These are phyloP conservation scores for Copidosoma aretas DNA, from an alignment of 2,888 invertebrate species.

Conservation along the genomic window DNA sequence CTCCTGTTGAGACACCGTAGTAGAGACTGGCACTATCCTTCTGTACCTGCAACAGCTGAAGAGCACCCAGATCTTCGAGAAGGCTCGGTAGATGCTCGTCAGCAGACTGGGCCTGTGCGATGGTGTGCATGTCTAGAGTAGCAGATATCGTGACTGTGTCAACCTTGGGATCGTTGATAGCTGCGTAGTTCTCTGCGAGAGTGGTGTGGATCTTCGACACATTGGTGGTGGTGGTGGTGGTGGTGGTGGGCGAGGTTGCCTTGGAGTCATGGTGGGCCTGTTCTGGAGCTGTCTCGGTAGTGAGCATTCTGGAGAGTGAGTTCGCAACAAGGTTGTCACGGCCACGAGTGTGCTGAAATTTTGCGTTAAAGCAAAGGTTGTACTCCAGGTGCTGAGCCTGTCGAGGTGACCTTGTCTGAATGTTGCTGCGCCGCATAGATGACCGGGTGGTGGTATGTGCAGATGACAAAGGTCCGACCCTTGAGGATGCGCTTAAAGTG, in stretches of 20 bases:
- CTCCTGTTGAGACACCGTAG: slow-evolving; percentile 40
- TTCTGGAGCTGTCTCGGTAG: too few species aligned
- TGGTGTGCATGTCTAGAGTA: not conserved
- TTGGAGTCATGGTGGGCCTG: too few species aligned
- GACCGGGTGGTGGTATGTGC: slow-evolving; percentile 32
- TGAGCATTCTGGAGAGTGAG: not conserved
- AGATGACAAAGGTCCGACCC: slow-evolving; percentile 26
- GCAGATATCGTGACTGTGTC: slow-evolving; percentile 3
- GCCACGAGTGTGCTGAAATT: not conserved
- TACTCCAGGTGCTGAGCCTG: not conserved
- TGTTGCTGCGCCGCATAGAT: slow-evolving; percentile 12
- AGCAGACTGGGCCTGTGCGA: not conserved
- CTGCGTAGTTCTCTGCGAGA: not conserved
- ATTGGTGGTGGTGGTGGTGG: not conserved
- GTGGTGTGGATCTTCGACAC: not conserved
- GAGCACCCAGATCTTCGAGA: not conserved
- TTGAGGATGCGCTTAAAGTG: slow-evolving; percentile 31
- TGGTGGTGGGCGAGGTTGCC: not conserved
- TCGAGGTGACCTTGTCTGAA: not conserved
- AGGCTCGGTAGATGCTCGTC: slow-evolving; percentile 18
- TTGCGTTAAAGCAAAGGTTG: not conserved
- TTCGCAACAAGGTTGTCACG: slow-evolving; percentile 9
- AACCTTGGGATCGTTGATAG: not conserved
- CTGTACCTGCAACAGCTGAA: not conserved
- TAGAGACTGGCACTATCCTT: slow-evolving; percentile 22